A percentile compares a stretch with the other conserved stretches of the same genome.
phyloP scores from a whole-genome alignment of 92 coral and sea anemone species.

The Heteractis magnifica region DNA sequence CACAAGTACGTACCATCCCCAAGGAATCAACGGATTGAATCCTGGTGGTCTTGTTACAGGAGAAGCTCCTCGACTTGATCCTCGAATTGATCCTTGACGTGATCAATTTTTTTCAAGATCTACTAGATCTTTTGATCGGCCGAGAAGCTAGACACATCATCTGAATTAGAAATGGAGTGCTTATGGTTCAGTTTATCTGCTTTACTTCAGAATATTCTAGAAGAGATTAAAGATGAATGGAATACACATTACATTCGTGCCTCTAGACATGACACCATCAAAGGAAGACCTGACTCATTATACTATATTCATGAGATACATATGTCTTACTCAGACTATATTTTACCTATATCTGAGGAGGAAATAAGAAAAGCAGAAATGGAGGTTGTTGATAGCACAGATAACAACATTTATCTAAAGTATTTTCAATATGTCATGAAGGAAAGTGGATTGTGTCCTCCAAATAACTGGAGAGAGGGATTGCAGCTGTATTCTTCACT shows the following conservation, averaged over 20 bases:
- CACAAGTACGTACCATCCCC: conserved; percentile 52
- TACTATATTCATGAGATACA: conserved; percentile 61
- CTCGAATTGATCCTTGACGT: no score
- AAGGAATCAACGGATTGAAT: conserved; percentile 51
- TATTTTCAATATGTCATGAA: conserved; percentile 48
- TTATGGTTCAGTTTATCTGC: conserved; percentile 65
- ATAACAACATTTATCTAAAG: conserved; percentile 38
- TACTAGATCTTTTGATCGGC: conserved; percentile 24
- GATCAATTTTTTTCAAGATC: conserved; percentile 44
- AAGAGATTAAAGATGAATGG: conserved; percentile 22
- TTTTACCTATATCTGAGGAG: conserved; percentile 52
- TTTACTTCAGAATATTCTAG: conserved; percentile 37
- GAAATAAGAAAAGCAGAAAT: conserved; percentile 19
- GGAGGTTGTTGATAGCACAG: conserved; percentile 4
- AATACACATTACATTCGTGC: background rate
- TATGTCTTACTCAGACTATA: conserved; percentile 48
- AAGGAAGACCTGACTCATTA: conserved; percentile 65
- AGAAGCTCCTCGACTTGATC: conserved; percentile 45
- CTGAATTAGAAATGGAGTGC: conserved; percentile 55
- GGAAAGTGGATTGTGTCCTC: conserved; percentile 1
- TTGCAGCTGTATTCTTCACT: conserved; percentile 18
- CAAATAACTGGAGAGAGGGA: conserved; percentile 39
- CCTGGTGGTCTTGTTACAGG: conserved; percentile 43
- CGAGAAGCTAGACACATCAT: conserved; percentile 43
- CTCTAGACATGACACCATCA: conserved; percentile 13